Evolutionary conservation across 2,888 invertebrate species (phyloP), one percentile per base, ranked within the genome.

Genomic region (Oscheius myriophilus): DNA sequence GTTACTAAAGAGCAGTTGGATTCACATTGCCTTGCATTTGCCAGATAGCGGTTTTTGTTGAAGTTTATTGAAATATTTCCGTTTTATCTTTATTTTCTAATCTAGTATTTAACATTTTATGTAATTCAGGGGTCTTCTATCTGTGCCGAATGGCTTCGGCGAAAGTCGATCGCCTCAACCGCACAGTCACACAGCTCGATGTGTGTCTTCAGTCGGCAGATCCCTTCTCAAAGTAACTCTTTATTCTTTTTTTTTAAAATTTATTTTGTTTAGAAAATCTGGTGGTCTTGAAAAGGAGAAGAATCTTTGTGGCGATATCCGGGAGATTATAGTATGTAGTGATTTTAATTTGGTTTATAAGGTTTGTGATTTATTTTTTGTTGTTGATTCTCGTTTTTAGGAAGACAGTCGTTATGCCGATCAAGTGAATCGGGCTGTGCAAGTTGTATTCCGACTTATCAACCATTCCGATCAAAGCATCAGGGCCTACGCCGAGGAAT

Each of bases 321-420:
- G 43, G 16, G 26, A 65, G 55, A n/a, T 53, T 3, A 63, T 63
- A n/a, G 53, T 63, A 1, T 46, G 16, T 23, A 57, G 45, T 55
- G 57, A 65, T 65, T 65, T 65, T 43, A 65, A 54, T 18, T 18
- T 25, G 33, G 16, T 63, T 23, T 63, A 63, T 18, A 63, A 63
- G 53, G 53, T 63, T 26, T 2, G 1, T 51, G 3, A 43, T 42
- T 11, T 16, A 43, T 12, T 25, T 25, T 9, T 2, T 42, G 12
- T 46, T 14, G 1, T 23, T n/a, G 16, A 39, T 3, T 11, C 2
- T 45, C 12, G 33, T 58, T 43, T 61, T 61, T 26, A 65, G 65
- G 65, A 65, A 55, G 65, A 65, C 23, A 54, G 26, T 45, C 54
- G 65, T 18, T 65, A 65, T 65, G 43, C 55, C 1, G 65, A 65